Evolutionary conservation across 2,888 invertebrate genomes (phyloP), one percentile per base, ranked within the genome.

Genomic region (Tetragonisca angustula): DNA sequence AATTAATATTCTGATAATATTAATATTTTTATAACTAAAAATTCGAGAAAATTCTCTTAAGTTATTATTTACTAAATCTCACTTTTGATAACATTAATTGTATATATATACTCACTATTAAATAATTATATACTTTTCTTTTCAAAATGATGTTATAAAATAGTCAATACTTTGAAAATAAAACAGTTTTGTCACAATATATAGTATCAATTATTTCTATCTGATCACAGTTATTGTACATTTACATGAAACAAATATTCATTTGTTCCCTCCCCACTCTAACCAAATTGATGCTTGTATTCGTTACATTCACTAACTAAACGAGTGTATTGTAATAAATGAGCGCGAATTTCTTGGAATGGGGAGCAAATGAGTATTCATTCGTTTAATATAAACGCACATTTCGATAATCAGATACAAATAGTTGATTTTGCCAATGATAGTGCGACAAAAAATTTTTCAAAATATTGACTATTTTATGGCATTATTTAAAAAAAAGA

Each of bases 31-130:
- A 21, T 27, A 50, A 17, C 17, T 11, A 32, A 4, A 52, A 68
- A 32, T 59, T 62, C 21, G n/a, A n/a, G 36, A 64, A 50, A 21
- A 56, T n/a, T 64, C 50, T 50, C n/a, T 11, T 1, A 2, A 27
- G 27, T 32, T 43, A 19, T 0, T 62, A 43, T 5, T n/a, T 50
- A n/a, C n/a, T n/a, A 43, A 11, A 43, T 13, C 17, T 61, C 0
- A 61, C n/a, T 6, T 19, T 19, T 9, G 19, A n/a, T 24, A 78
- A 32, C 6, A 70, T 4, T 59, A 24, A 19, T 64, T 64, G 54
- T 56, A 43, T 17, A 17, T 1, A n/a, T 5, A 15, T 76, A 84
- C 81, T 77, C 27, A 75, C 85, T 84, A 27, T 72, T 19, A n/a
- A 59, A 62, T 56, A 76, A 65, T 67, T 62, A 19, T 70, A 49